These are phyloP conservation scores for Thamnaconus septentrionalis DNA, from an alignment of 2,113 vertebrate genomes.

Conservation along the genomic window DNA sequence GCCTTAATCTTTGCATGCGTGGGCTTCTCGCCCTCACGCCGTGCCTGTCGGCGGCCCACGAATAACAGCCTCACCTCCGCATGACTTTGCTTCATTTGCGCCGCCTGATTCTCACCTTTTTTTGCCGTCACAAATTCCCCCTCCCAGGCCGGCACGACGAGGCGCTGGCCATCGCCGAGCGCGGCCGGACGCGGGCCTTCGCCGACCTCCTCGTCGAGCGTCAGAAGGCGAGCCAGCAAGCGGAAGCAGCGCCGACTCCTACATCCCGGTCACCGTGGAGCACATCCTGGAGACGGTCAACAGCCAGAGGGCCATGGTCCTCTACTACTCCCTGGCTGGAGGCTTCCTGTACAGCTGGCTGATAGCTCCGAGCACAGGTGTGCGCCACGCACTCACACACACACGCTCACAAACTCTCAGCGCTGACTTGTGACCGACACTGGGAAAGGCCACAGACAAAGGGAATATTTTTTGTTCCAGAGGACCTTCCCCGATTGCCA, in stretches of 20 bases:
- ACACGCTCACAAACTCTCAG: not conserved
- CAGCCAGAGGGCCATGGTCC: slow-evolving; percentile 87
- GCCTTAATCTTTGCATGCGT: not conserved
- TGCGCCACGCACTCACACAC: slow-evolving; percentile 8
- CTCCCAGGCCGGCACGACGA: slow-evolving; percentile 88
- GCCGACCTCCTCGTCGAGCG: slow-evolving; percentile 92
- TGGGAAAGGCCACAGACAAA: too few relatives aligned
- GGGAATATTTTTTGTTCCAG: too few relatives aligned
- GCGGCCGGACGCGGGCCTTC: slow-evolving; percentile 89
- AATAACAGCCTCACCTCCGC: slow-evolving; percentile 5
- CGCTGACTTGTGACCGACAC: not conserved
- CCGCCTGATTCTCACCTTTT: not conserved
- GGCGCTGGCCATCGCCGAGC: slow-evolving; percentile 90
- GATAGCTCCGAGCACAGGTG: slow-evolving; percentile 90
- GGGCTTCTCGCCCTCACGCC: not conserved
- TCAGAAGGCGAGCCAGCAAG: slow-evolving; percentile 86
- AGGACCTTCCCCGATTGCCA: too few relatives aligned
- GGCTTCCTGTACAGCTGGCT: slow-evolving; percentile 97
- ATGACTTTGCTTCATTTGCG: not conserved
- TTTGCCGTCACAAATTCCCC: fast-evolving
- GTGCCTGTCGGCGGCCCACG: not conserved
- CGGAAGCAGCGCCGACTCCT: slow-evolving; percentile 79
- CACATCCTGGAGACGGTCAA: slow-evolving; percentile 89
- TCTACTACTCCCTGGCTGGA: slow-evolving; percentile 92
- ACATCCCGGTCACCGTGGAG: slow-evolving; percentile 88